Base-by-base conservation (phyloP, 2,113 vertebrate genomes). In the Mustela lutreola region DNA sequence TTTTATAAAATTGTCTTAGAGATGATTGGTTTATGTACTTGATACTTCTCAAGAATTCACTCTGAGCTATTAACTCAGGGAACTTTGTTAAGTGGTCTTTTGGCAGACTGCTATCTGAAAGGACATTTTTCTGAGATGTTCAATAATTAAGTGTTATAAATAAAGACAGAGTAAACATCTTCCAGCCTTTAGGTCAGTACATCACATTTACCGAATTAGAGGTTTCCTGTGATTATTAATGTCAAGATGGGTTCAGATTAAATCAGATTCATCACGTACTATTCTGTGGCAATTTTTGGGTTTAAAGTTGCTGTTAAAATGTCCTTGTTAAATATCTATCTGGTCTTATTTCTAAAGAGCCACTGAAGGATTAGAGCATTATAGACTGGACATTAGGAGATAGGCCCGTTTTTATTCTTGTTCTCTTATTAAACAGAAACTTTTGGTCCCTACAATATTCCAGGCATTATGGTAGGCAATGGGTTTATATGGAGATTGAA, bases 101-200 rank as follows among this genome's bases (percentile, higher is more conserved):
- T 67, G 62, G 53, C 91, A 82, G 45, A 78, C 14, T 48, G 8
- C n/a, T 92, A 85, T 50, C 31, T 65, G 67, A 84, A 93, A 94
- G 71, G 42, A 79, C 78, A 39, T 93, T 96, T 93, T 95, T 89
- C 62, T 83, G 81, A 92, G 56, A 73, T 93, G 11, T 86, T 87
- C 89, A 91, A 84, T 70, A 91, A 56, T 65, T 71, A 95, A 73
- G 48, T 53, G 67, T 62, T 92, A 87, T 18, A 33, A 94, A 63
- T 60, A 82, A 82, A 91, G 22, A 63, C 60, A 33, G 97, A 90
- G 48, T n/a, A 87, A 75, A 16, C 48, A 70, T 70, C 75, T 96
- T 81, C 39, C n/a, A 90, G 60, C 45, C 86, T 87, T 95, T 96
- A 42, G 28, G 11, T 93, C 26, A 76, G 7, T 76, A 21, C 2